Base-by-base conservation (phyloP, 2,113 vertebrate genomes). In the Coryphaenoides rupestris region DNA sequence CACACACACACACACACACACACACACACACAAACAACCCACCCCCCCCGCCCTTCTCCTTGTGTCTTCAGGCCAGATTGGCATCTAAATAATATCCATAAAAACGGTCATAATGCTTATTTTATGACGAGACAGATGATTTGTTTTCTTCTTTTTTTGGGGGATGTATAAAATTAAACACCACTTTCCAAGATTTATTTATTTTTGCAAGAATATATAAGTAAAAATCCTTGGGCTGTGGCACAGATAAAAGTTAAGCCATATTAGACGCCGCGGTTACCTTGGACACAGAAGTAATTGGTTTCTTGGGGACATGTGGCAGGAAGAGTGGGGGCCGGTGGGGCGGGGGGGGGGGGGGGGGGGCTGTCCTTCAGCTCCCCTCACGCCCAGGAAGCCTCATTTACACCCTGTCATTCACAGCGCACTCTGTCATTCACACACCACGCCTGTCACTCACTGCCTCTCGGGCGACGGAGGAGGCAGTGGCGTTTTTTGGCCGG, bases 251-350 rank as follows among this genome's bases (percentile, higher is more conserved):
- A 80, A 88, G 81, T 79, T 84, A 74, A 40, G 13, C 70, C 79
- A 81, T 79, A 83, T 81, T 0, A 58, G 68, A 60, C 79, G 70
- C 67, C 14, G 52, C 78, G 73, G 66, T 74, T 59, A 65, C 74
- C 67, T 80, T 73, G 83, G 80, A 81, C 75, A 71, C 59, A 68
- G 80, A 72, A 76, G 78, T 91, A 91, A 90, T 90, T 90, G 88
- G 85, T 89, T 89, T 88, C 88, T 81, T 65, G 75, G 89, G 85
- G 87, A 87, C 67, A 71, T 68, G 69, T 79, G 71, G 65, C 69
- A 55, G 74, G 50, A 49, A 70, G 73, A 70, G 79, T 77, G 70
- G 74, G 71, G n/a, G n/a, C n/a, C n/a, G n/a, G n/a, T n/a, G n/a
- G n/a, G n/a, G n/a, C n/a, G n/a, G n/a, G n/a, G n/a, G n/a, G n/a